Conservation (phyloP, 2,888 invertebrate genomes). For the Baronia brevicornis region DNA sequence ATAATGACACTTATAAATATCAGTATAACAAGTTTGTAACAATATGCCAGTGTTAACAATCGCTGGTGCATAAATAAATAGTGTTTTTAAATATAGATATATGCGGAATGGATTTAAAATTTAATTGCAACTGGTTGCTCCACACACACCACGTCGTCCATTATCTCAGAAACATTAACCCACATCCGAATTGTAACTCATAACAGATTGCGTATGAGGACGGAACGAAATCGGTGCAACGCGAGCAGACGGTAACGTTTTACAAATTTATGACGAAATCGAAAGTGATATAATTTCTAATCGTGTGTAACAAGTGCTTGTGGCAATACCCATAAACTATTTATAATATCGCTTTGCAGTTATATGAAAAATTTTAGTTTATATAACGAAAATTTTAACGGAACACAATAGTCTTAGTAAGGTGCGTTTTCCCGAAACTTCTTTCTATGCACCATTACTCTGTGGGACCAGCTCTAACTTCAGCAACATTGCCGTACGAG, state of each 20-base stretch:
- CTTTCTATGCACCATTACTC: too few species aligned
- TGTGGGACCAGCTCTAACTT: too few species aligned
- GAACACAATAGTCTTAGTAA: too few species aligned
- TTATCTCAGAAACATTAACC: conserved; percentile 60
- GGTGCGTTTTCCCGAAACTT: too few species aligned
- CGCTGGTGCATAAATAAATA: not conserved
- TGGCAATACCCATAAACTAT: conserved; percentile 1
- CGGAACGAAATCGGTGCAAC: conserved; percentile 50
- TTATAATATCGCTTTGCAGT: too few species aligned
- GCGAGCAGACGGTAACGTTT: conserved; percentile 42
- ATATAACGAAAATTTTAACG: too few species aligned
- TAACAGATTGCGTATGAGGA: conserved; percentile 52
- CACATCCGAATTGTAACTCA: conserved; percentile 52
- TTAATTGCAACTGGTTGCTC: not conserved
- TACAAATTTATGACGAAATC: conserved; percentile 57
- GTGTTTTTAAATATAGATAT: not conserved
- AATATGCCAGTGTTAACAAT: not conserved
- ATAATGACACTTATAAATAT: too few species aligned
- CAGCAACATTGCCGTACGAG: too few species aligned
- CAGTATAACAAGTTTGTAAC: too few species aligned
- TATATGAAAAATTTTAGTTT: too few species aligned
- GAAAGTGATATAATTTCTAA: conserved; percentile 33
- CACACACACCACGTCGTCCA: too few species aligned
- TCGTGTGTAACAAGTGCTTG: conserved; percentile 18
- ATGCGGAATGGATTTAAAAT: too few species aligned